These are phyloP conservation scores for Amblyraja radiata DNA, from an alignment of 2,797 vertebrate species.

Conservation along the genomic window DNA sequence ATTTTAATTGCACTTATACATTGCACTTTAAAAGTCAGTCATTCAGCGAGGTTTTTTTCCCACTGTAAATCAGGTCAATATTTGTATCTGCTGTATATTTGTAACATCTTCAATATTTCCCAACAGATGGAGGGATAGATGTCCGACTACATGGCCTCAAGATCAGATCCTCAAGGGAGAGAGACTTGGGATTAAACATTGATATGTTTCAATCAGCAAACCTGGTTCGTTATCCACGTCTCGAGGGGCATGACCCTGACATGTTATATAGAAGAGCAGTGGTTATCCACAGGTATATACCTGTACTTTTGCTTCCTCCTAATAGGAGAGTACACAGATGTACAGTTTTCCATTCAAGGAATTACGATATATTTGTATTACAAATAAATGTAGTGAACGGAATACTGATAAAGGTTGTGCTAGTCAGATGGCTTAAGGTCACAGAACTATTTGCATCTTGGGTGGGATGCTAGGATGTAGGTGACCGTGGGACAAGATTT, in stretches of 20 bases:
- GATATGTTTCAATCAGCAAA: constrained; percentile 88
- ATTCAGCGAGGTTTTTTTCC: neutral
- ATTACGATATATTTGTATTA: neutral
- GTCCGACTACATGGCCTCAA: constrained; percentile 90
- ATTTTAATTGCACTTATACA: too few species aligned
- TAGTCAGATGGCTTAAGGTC: neutral
- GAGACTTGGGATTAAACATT: constrained; percentile 84
- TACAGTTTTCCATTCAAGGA: neutral
- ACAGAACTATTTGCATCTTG: neutral
- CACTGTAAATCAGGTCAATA: neutral
- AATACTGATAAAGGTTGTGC: neutral
- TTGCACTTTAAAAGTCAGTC: neutral
- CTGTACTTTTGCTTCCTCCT: neutral
- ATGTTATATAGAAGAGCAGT: constrained; percentile 81
- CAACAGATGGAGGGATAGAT: constrained; percentile 87
- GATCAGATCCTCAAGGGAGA: constrained; percentile 88
- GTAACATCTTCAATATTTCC: neutral
- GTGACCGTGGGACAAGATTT: neutral
- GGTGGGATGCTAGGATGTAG: too few species aligned
- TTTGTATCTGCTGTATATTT: neutral
- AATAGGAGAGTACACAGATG: neutral
- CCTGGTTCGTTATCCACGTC: constrained; percentile 86
- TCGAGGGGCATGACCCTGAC: constrained; percentile 84
- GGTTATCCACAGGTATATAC: constrained; percentile 78
- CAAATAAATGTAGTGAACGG: neutral